Evolutionary conservation across 1,140 invertebrate species (phyloP).

Genomic region (Drosophila seguyi): DNA sequence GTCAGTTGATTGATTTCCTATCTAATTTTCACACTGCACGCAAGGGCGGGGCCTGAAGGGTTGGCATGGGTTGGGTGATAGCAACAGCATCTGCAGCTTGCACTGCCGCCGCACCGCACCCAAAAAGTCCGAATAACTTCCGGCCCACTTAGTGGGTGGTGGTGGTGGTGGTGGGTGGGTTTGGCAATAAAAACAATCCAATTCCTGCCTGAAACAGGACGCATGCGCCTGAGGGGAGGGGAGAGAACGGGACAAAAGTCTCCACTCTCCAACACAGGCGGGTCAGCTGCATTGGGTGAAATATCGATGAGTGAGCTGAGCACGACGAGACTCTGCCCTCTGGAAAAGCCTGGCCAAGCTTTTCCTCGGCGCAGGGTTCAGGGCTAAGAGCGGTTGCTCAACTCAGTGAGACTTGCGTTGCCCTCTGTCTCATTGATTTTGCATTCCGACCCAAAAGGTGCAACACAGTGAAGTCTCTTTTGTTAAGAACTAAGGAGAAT

Average conservation of each 20-base stretch:
- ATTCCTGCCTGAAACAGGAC: conserved; percentile 17
- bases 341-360: conserved; percentile 39
- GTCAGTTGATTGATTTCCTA: conserved; percentile 64
- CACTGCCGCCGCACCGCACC: conserved; percentile 58
- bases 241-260: conserved; percentile 7
- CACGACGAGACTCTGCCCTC: conserved; percentile 37
- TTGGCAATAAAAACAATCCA: conserved; percentile 26
- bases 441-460: conserved; percentile 1
- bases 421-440: conserved; percentile 53
- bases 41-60: conserved; percentile 26
- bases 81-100: conserved; percentile 62
- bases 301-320: conserved; percentile 52
- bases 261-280: conserved; percentile 41
- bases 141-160: conserved; percentile 35
- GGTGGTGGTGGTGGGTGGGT: conserved; percentile 8
- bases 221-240: conserved; percentile 67
- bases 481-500: neutral
- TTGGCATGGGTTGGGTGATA: neutral
- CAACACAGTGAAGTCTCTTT: neutral
- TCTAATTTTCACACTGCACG: conserved; percentile 49
- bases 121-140: conserved; percentile 67
- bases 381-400: conserved; percentile 77
- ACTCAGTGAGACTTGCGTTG: conserved; percentile 32
- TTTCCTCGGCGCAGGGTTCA: conserved; percentile 60
- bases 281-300: conserved; percentile 65